A percentile compares a stretch with the other conserved stretches of the same genome.
Evolutionary conservation across 2,797 vertebrate genomes (phyloP).

Genomic region (Bryconaethiops microstoma): DNA sequence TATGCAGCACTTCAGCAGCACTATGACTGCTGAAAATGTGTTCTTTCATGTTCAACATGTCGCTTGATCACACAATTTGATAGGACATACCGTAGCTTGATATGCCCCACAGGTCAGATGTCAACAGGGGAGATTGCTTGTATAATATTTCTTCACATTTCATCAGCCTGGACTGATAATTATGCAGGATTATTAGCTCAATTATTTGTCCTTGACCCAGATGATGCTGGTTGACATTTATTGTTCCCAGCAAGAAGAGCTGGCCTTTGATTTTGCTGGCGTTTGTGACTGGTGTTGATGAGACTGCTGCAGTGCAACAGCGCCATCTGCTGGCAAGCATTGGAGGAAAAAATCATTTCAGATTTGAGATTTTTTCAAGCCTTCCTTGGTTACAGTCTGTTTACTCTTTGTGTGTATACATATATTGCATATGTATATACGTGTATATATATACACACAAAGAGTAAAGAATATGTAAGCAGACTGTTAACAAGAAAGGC

Average conservation of each 20-base stretch:
- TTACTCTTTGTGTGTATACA: neutral
- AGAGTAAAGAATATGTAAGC: too few relatives aligned
- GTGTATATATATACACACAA: too few relatives aligned
- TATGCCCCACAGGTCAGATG: constrained; percentile 23
- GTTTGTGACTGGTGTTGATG: neutral
- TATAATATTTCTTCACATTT: constrained; percentile 76
- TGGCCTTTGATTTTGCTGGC: constrained; percentile 67
- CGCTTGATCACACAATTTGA: constrained; percentile 13
- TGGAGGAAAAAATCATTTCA: neutral
- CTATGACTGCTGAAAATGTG: constrained; percentile 21
- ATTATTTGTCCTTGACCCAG: constrained; percentile 79
- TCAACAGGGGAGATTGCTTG: constrained; percentile 51
- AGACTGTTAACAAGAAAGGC: too few relatives aligned
- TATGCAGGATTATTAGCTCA: constrained; percentile 78
- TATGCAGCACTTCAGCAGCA: neutral
- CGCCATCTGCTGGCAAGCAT: constrained; percentile 70
- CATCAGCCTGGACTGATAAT: constrained; percentile 75
- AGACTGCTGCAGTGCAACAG: constrained; percentile 71
- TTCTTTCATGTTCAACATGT: constrained; percentile 10
- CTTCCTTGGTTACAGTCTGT: neutral
- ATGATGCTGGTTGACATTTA: constrained; percentile 76
- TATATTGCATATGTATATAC: too few relatives aligned
- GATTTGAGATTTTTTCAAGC: neutral
- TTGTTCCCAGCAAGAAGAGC: constrained; percentile 72
- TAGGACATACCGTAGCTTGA: constrained; percentile 7